Conservation (phyloP, 64 coral and sea anemone species). For the Stylophora pistillata region DNA sequence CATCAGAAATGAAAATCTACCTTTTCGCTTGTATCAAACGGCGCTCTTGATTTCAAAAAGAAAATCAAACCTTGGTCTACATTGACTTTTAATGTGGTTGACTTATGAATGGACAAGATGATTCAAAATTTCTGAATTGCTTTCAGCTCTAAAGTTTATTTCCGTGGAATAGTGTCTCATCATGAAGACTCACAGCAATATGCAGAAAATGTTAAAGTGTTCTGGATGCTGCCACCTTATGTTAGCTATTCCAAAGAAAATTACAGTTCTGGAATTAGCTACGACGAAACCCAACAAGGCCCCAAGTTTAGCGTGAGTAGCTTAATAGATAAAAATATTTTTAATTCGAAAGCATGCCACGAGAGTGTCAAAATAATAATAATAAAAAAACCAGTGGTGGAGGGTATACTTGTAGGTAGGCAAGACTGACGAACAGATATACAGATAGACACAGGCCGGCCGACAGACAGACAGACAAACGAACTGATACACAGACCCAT, state of each 20-base stretch:
- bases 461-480: too few species aligned
- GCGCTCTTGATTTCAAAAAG: background rate
- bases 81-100: too few species aligned
- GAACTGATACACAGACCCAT: too few species aligned
- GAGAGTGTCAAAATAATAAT: background rate
- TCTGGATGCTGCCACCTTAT: conserved; percentile 89
- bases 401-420: too few species aligned
- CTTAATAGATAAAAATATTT: background rate
- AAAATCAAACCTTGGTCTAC: background rate
- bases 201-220: conserved; percentile 69
- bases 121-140: background rate
- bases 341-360: background rate
- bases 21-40: too few species aligned
- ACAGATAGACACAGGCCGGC: too few species aligned
- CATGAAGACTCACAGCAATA: conserved; percentile 58
- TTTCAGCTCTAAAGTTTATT: conserved; percentile 66
- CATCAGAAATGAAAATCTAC: too few species aligned
- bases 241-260: conserved; percentile 1
- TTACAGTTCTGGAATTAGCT: background rate
- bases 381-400: too few species aligned
- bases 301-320: conserved; percentile 43
- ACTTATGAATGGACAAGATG: background rate
- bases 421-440: too few species aligned
- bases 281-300: background rate
- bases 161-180: conserved; percentile 75